Base-by-base conservation (phyloP, 53 echinoderm and acorn worm genomes). In the Mesocentrotus franciscanus region DNA sequence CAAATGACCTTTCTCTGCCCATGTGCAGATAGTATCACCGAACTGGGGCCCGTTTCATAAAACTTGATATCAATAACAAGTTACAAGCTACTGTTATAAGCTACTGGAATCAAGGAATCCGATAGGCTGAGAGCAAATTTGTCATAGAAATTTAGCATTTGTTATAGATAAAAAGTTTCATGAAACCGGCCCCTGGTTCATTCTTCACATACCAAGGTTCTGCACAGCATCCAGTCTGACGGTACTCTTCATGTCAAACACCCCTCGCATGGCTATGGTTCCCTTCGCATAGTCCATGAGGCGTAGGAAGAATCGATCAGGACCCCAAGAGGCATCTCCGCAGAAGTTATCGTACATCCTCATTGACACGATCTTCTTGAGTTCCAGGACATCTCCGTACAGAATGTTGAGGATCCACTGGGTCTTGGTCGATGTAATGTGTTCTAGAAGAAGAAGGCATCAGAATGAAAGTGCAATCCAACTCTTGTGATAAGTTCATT, bases 221-320 rank as follows among this genome's bases (percentile, higher is more conserved):
- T 97, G 92, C 26, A 97, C 96, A 61, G 97, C 97, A 93, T 95
- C 96, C 57, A 98, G 96, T 17, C 98, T 95, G 64, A 98, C 96
- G 0, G 97, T 97, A 79, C 97, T 97, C 57, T 98, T 97, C 98
- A 98, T 97, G 93, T 97, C 95, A 62, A 98, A 98, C 27, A 98
- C 97, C 58, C 95, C 98, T 70, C 96, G 95, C 98, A 98, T 98
- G 12, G 98, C 97, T 39, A 98, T 96, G 74, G 94, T 96, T 49
- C 96, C 97, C 72, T 96, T 96, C 20, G 97, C 97, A 36, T 98
- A 97, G 66, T 96, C 97, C 93, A 98, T 95, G 61, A 98, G 94
- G 42, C 96, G 83, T 68, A 96, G 89, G 70, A 89, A 98, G 94
- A 98, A 98, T 62, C 96, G 70, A 85, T 98, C 95, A 4, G 96